Base-by-base conservation (phyloP, 2,888 invertebrate species). In the Andrena dorsata region DNA sequence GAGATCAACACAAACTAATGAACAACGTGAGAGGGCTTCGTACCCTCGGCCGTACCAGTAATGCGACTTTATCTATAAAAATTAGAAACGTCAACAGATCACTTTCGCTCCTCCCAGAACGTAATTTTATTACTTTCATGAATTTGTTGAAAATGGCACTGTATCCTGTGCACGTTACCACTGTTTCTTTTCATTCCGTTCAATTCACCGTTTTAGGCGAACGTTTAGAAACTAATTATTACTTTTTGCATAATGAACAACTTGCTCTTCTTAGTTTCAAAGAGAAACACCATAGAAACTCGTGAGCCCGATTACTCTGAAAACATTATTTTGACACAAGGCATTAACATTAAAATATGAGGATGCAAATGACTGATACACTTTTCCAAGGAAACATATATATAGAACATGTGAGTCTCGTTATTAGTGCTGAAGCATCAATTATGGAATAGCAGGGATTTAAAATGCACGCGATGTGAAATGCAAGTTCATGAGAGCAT, bases 121-220 rank as follows among this genome's bases (percentile, higher is more conserved):
- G 78, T 82, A 85, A 87, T 71, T 85, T 85, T 83, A 85, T 84
- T 89, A 89, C 83, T 85, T 88, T 88, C 89, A 86, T 80, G 76
- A 83, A 77, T 66, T 80, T 83, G 79, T 76, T 82, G 71, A 80
- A 73, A 88, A 89, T 88, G 85, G 76, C 85, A 88, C 85, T 78
- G 79, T 80, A 77, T 61, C 61, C 74, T 82, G 77, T 82, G 80
- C 78, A 76, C 20, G 63, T 71, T 53, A 58, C 26, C 77, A 69
- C 23, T 75, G 65, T 47, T 70, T 49, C 41, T 81, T 65, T 30
- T 74, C 5, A 6, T 32, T 51, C 23, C 47, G 49, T 6, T 60
- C 32, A n/a, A 28, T 10, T 10, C 30, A 28, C 23, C 10, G 16
- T 16, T 56, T 8, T 56, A 13, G 5, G 28, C 49, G 2, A 20